Percentiles rank a stretch among this genome's conserved stretches.
Conservation (phyloP, 2,888 invertebrate genomes). For the Drosophila buzzatii region DNA sequence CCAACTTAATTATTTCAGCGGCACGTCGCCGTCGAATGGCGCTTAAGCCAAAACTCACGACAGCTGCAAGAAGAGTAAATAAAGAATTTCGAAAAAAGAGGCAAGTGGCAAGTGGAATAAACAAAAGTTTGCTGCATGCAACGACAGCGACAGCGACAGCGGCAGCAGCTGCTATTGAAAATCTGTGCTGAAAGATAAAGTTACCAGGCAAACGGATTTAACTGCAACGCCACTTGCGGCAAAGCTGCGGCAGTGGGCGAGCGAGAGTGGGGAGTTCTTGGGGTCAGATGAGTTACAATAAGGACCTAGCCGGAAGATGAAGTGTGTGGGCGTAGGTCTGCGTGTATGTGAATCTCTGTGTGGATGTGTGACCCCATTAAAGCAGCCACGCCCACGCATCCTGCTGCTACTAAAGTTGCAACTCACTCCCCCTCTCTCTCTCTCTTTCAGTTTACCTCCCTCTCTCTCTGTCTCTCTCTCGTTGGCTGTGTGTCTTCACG, state of each 20-base stretch:
- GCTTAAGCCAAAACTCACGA: conserved; percentile 67
- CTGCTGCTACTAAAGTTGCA: not conserved
- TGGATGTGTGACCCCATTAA: conserved; percentile 54
- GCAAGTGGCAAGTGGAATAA: conserved; percentile 44
- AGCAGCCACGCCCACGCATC: conserved; percentile 36
- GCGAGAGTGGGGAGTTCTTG: not conserved
- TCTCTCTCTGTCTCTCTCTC: not conserved
- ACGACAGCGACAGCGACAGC: conserved; percentile 25
- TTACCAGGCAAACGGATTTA: conserved; percentile 67
- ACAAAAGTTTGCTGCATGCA: conserved; percentile 56
- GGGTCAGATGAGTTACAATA: conserved; percentile 28
- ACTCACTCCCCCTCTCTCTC: not conserved
- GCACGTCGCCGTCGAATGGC: conserved; percentile 63
- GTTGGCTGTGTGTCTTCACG: not conserved
- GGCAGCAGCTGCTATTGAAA: conserved; percentile 61
- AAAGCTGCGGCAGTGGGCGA: too few relatives aligned
- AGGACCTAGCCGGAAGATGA: conserved; percentile 18
- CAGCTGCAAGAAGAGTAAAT: conserved; percentile 62
- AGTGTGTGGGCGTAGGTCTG: not conserved
- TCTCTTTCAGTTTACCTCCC: too few relatives aligned
- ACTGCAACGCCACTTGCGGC: conserved; percentile 31
- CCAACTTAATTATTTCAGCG: conserved; percentile 77
- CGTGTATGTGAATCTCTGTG: conserved; percentile 24
- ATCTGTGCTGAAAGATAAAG: conserved; percentile 74
- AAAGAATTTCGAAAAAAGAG: conserved; percentile 29